Evolutionary conservation across 1,140 invertebrate species (phyloP).

Genomic region (Holcopasites calliopsidis): DNA sequence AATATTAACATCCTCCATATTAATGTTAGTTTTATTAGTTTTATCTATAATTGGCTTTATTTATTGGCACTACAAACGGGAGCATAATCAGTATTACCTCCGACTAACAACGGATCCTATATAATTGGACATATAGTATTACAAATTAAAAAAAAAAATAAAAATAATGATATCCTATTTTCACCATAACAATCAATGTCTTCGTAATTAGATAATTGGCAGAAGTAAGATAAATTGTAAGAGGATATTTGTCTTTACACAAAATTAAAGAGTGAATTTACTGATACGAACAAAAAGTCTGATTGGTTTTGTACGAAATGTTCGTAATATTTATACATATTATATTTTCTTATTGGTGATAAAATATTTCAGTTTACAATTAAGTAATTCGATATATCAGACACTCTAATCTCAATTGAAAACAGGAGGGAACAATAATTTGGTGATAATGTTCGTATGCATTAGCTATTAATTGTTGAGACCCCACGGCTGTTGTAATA

Average conservation of each 20-base stretch:
- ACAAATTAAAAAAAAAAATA: no score
- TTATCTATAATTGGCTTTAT: constrained; percentile 70
- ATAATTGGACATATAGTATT: constrained; percentile 39
- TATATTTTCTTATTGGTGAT: constrained; percentile 22
- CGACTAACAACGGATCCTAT: constrained; percentile 65
- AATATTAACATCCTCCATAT: constrained; percentile 68
- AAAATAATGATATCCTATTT: constrained; percentile 2
- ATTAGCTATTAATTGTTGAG: no score
- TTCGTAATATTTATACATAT: background rate
- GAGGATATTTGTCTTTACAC: background rate
- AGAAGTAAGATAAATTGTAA: background rate
- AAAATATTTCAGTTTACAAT: constrained; percentile 18
- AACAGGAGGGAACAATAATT: no score
- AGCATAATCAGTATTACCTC: constrained; percentile 75
- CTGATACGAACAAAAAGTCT: background rate
- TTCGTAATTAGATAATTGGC: background rate
- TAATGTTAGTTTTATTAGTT: constrained; percentile 71
- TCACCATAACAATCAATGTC: constrained; percentile 2
- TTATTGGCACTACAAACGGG: constrained; percentile 73
- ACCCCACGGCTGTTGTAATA: no score
- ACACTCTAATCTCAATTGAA: no score
- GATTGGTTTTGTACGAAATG: background rate
- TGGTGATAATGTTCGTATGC: no score
- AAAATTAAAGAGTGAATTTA: background rate
- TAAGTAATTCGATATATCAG: background rate